Conservation (phyloP, 1,140 invertebrate species). For the Polypedilum pembai region DNA sequence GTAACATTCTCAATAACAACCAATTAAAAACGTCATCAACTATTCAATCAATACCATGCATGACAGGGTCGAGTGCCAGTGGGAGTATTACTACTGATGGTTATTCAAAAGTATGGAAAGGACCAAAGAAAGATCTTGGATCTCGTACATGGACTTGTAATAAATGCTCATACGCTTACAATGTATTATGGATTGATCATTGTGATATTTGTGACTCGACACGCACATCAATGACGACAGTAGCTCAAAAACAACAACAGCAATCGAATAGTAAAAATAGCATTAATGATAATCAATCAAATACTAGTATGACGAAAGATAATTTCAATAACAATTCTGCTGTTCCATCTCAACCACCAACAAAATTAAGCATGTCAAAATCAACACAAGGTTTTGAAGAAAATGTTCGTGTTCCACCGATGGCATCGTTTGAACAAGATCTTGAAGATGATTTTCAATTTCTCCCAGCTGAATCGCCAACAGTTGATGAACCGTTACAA, state of each 20-base stretch:
- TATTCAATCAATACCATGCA: slow-evolving; percentile 31
- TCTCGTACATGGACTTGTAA: slow-evolving; percentile 75
- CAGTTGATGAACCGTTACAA: slow-evolving; percentile 36
- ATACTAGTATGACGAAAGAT: slow-evolving; percentile 41
- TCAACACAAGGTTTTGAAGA: slow-evolving; percentile 31
- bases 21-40: slow-evolving; percentile 31
- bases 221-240: slow-evolving; percentile 54
- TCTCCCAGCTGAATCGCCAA: slow-evolving; percentile 39
- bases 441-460: slow-evolving; percentile 48
- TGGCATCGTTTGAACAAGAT: slow-evolving; percentile 45
- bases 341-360: neutral
- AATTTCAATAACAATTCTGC: slow-evolving; percentile 40
- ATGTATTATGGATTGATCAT: slow-evolving; percentile 64
- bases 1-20: slow-evolving; percentile 29
- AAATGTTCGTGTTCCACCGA: slow-evolving; percentile 33
- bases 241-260: slow-evolving; percentile 52
- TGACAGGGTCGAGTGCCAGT: slow-evolving; percentile 30
- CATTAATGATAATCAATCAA: slow-evolving; percentile 41
- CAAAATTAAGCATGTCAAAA: slow-evolving; percentile 27
- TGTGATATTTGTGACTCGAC: slow-evolving; percentile 73
- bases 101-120: slow-evolving; percentile 44
- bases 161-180: slow-evolving; percentile 81
- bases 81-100: slow-evolving; percentile 36
- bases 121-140: slow-evolving; percentile 34
- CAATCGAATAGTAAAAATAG: slow-evolving; percentile 59